phyloP scores from a whole-genome alignment of 2,113 vertebrate genomes.

The Ceuthmochares aereus region DNA sequence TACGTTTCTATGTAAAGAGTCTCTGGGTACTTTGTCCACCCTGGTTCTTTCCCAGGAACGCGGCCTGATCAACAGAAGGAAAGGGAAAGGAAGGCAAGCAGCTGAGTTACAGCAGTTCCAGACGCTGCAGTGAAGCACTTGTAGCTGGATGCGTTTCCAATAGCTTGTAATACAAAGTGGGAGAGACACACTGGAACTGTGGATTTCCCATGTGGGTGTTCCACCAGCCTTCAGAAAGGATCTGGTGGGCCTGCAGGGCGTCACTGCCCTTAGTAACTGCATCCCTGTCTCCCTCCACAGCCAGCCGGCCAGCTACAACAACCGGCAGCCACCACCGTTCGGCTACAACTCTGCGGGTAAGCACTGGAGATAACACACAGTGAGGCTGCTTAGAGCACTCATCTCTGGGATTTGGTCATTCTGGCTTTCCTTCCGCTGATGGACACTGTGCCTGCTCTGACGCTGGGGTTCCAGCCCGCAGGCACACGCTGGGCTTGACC shows the following conservation, averaged over 20 bases:
- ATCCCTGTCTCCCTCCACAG: constrained; percentile 58
- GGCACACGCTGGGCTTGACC: not conserved
- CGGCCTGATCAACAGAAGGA: not conserved
- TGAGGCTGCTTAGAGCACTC: not conserved
- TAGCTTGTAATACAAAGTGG: not conserved
- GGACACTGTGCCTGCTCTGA: not conserved
- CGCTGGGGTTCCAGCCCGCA: not conserved
- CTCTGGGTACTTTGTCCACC: not conserved
- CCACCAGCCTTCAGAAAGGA: not conserved
- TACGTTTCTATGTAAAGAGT: not conserved
- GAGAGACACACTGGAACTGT: not conserved
- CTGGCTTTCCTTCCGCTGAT: not conserved
- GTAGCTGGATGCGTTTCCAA: not conserved
- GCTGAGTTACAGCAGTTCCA: not conserved
- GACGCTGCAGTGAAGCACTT: not conserved
- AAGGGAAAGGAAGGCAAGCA: not conserved
- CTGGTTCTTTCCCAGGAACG: not conserved
- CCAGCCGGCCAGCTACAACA: constrained; percentile 72
- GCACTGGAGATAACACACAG: not conserved
- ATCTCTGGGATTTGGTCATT: not conserved
- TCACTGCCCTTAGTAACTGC: not conserved
- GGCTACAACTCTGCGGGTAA: constrained; percentile 77
- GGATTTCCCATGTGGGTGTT: not conserved
- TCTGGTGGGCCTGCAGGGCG: not conserved
- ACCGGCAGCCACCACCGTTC: constrained; percentile 72